phyloP scores from a whole-genome alignment of 2,113 vertebrate genomes.

The Ictidomys tridecemlineatus region DNA sequence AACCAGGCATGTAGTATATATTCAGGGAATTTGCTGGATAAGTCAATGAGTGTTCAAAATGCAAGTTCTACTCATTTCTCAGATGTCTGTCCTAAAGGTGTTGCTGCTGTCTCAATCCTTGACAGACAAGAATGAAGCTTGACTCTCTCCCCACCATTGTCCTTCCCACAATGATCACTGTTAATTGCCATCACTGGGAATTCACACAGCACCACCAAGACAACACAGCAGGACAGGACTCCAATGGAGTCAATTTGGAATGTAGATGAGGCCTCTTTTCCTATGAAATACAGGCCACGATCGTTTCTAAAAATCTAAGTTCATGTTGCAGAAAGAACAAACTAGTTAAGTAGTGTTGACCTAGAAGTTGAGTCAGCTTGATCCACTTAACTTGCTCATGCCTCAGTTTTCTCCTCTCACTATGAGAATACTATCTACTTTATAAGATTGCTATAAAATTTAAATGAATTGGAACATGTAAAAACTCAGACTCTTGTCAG shows the following conservation, averaged over 20 bases:
- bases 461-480: background rate
- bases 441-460: background rate
- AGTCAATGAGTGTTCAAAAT: background rate
- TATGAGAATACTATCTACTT: background rate
- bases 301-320: background rate
- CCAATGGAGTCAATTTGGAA: background rate
- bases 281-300: background rate
- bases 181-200: background rate
- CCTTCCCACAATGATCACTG: background rate
- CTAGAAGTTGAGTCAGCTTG: background rate
- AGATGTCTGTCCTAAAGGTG: background rate
- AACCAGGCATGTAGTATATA: background rate
- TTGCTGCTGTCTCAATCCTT: background rate
- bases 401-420: constrained; percentile 8
- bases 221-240: background rate
- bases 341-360: background rate
- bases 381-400: background rate
- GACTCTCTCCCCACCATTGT: background rate
- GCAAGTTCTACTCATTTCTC: background rate
- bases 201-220: background rate
- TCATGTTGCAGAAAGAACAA: constrained; percentile 16
- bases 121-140: background rate
- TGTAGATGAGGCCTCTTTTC: background rate
- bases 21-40: background rate
- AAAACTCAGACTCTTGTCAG: background rate